These are phyloP conservation scores for Platichthys stellatus DNA, from an alignment of 2,113 vertebrate species.

Conservation along the genomic window DNA sequence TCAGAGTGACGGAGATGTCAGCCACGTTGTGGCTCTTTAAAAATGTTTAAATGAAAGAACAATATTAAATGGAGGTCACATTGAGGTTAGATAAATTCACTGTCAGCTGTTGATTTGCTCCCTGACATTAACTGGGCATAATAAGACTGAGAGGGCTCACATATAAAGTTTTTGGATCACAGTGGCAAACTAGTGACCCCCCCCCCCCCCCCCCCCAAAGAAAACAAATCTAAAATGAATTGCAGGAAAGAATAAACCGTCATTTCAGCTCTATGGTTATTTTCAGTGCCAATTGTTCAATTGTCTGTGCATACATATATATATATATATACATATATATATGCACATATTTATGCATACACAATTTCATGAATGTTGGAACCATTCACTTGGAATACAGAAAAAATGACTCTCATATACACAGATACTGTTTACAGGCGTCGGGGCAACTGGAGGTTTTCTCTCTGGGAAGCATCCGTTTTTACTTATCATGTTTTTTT, in stretches of 20 bases:
- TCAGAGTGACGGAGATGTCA: slow-evolving; percentile 26
- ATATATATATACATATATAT: too few relatives aligned
- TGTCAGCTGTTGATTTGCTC: not conserved
- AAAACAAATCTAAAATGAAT: too few relatives aligned
- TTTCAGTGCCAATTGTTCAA: not conserved
- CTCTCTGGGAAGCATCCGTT: too few relatives aligned
- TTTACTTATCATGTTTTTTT: too few relatives aligned
- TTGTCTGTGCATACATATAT: not conserved
- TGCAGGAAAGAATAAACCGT: not conserved
- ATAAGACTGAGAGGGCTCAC: not conserved
- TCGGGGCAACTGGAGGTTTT: too few relatives aligned
- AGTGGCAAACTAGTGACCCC: not conserved
- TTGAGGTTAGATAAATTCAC: slow-evolving; percentile 1
- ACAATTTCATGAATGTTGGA: too few relatives aligned
- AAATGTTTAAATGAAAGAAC: not conserved
- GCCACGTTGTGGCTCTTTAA: not conserved
- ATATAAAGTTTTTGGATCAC: not conserved
- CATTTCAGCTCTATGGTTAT: too few relatives aligned
- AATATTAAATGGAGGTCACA: not conserved
- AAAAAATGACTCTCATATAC: too few relatives aligned
- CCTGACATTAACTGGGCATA: not conserved
- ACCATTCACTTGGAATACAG: too few relatives aligned
- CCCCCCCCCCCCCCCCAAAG: too few relatives aligned
- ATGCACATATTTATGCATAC: too few relatives aligned
- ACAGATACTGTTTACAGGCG: too few relatives aligned